Percentiles rank a stretch among this genome's conserved stretches.
Conservation (phyloP, 2,797 vertebrate species). For the Synaphobranchus kaupii region DNA sequence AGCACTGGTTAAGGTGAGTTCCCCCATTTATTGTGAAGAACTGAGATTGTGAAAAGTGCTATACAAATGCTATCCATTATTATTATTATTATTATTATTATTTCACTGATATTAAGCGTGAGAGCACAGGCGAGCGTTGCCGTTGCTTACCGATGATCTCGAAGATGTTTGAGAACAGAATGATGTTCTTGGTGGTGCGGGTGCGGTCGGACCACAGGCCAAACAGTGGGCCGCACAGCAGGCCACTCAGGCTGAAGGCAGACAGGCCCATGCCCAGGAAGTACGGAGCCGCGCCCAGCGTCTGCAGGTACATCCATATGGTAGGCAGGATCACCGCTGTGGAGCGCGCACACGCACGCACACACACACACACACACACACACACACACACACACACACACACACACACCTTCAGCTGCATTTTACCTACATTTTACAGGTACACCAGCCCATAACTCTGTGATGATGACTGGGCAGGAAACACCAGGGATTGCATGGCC, state of each 20-base stretch:
- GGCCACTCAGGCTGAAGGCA: constrained; percentile 81
- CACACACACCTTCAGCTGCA: neutral
- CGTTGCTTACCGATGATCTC: constrained; percentile 76
- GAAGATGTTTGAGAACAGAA: constrained; percentile 79
- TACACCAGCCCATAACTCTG: neutral
- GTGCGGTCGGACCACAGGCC: constrained; percentile 79
- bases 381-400: neutral
- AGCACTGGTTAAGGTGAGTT: too few species aligned
- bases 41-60: too few species aligned
- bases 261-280: constrained; percentile 81
- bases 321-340: constrained; percentile 85
- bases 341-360: neutral
- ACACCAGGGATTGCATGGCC: too few species aligned
- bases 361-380: neutral
- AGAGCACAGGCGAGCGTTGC: too few species aligned
- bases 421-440: too few species aligned
- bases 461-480: neutral
- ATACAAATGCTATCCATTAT: too few species aligned
- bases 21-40: too few species aligned
- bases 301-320: constrained; percentile 82
- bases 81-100: too few species aligned
- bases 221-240: constrained; percentile 78
- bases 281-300: constrained; percentile 74
- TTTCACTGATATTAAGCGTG: too few species aligned
- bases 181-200: constrained; percentile 74